Percentiles rank a stretch among this genome's conserved stretches.
Conservation (phyloP, 1,140 invertebrate species). For the Drosophila takahashii region DNA sequence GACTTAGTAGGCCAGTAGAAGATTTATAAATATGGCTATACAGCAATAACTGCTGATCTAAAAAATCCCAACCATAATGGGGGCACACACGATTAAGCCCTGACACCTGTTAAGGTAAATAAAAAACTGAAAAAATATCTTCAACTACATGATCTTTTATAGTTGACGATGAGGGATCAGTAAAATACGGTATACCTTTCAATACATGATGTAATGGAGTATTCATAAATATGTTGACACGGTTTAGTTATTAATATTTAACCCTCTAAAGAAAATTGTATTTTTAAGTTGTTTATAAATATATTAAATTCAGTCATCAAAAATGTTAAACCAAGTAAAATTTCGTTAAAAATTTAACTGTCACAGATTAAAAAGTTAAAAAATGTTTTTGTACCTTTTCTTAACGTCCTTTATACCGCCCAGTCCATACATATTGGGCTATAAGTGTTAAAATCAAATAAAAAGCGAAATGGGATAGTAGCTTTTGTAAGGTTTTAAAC, state of each 20-base stretch:
- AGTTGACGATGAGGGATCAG: slow-evolving; percentile 8
- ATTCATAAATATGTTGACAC: slow-evolving; percentile 26
- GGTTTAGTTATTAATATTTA: slow-evolving; percentile 10
- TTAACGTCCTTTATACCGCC: neutral
- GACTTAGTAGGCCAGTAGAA: slow-evolving; percentile 85
- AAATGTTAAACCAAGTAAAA: no score
- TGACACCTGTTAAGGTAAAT: neutral
- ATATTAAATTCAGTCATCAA: neutral
- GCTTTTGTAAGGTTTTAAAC: slow-evolving; percentile 42
- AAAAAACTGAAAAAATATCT: slow-evolving; percentile 33
- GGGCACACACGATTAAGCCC: slow-evolving; percentile 47
- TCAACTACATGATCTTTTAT: slow-evolving; percentile 29
- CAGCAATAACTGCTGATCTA: slow-evolving; percentile 83
- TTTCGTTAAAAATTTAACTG: neutral
- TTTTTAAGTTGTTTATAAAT: neutral
- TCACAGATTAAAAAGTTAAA: neutral
- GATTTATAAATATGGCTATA: slow-evolving; percentile 40
- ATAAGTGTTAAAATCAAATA: slow-evolving; percentile 29
- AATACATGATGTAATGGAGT: slow-evolving; percentile 17
- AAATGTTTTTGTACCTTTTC: neutral
- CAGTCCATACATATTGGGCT: neutral
- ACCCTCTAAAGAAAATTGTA: slow-evolving; percentile 1
- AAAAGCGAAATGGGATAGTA: slow-evolving; percentile 27
- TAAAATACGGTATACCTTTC: neutral
- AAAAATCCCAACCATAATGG: slow-evolving; percentile 84